Conservation (phyloP, 1,140 invertebrate species). For the Drosophila ercepeae region DNA sequence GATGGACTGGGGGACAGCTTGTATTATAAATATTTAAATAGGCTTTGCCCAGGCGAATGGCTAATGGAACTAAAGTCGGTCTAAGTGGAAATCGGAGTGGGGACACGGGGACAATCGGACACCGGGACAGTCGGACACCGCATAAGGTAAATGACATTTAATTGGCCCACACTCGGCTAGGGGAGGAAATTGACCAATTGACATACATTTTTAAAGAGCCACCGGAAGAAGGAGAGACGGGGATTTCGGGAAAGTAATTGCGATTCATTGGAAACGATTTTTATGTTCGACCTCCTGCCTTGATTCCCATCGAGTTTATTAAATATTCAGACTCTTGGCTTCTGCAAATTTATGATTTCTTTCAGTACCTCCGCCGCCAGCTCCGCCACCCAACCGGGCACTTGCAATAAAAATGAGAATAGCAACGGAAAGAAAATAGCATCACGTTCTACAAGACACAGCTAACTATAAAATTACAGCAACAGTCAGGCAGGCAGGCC, state of each 20-base stretch:
- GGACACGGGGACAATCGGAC: not conserved
- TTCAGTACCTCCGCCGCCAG: constrained; percentile 28
- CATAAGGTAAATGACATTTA: constrained; percentile 78
- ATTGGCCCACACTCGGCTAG: constrained; percentile 61
- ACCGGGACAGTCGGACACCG: constrained; percentile 2
- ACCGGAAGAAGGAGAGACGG: constrained; percentile 1
- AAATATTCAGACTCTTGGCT: constrained; percentile 55
- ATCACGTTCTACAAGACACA: constrained; percentile 58
- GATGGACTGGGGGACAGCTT: constrained; percentile 21
- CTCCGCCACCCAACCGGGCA: not conserved
- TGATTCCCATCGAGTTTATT: constrained; percentile 54
- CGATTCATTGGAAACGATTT: constrained; percentile 37
- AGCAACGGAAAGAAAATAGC: constrained; percentile 44
- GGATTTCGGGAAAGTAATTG: constrained; percentile 51
- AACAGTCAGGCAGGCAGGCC: not conserved
- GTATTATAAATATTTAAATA: constrained; percentile 66
- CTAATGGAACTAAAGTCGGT: constrained; percentile 18
- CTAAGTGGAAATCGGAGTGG: constrained; percentile 2
- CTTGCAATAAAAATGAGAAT: constrained; percentile 48
- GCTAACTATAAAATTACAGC: constrained; percentile 64
- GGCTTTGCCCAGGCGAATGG: constrained; percentile 51
- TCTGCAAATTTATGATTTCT: constrained; percentile 54
- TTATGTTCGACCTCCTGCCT: constrained; percentile 34
- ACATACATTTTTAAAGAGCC: constrained; percentile 79
- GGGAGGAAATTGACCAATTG: constrained; percentile 79